Evolutionary conservation across 2,888 invertebrate species (phyloP), one percentile per base, ranked within the genome.

Genomic region (Apeira syringaria): DNA sequence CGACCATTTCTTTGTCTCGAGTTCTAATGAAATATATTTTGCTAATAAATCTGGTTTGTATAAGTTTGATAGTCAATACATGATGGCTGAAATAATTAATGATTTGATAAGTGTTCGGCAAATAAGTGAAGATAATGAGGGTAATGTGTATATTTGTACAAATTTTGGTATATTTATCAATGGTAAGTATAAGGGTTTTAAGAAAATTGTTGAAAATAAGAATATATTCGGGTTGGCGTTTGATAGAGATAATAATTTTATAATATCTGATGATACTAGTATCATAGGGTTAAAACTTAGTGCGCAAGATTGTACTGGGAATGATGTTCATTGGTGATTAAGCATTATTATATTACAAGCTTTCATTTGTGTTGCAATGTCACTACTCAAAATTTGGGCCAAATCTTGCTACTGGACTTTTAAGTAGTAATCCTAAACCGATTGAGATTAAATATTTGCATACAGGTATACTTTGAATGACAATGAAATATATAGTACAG

Each of bases 1-100:
- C 0, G 83, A 84, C 53, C 61, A 76, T 13, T 77, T 83, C 29
- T 68, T 69, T 39, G 63, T 80, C 0, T 63, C 64, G 0, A 50
- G 8, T 5, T 11, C 30, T 0, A 45, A 45, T 9, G 50, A 59
- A 2, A 74, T 82, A 11, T 76, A 70, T 33, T 79, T 72, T 18
- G 68, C 79, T 0, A 82, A 83, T 37, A 79, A 74, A 55, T 70
- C 72, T 17, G 83, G 79, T 0, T 44, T 80, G 1, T 84, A 65
- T 48, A 73, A 54, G 40, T 80, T 64, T 37, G 61, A 80, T 43
- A 71, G 63, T 33, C 43, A 45, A 0, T 56, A 53, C 25, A 48
- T 57, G 26, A 33, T 22, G 1, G 40, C 57, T 1, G 55, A 62
- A 12, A 41, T 59, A 0, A 28, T 85, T 0, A 74, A 59, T 41